phyloP scores from a whole-genome alignment of 2,888 invertebrate genomes.

The Calameuta idolon region DNA sequence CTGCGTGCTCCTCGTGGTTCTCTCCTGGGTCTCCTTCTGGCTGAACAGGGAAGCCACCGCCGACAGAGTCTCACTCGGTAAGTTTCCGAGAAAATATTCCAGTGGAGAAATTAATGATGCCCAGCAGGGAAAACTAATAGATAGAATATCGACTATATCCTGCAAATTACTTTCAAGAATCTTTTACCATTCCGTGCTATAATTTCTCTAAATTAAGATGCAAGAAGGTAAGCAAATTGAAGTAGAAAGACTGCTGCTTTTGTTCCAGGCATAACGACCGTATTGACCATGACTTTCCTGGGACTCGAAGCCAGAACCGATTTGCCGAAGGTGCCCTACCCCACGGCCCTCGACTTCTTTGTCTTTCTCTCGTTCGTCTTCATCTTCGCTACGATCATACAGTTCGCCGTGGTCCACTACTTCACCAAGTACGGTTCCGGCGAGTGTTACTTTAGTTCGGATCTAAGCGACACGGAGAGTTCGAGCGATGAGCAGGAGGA shows the following conservation, averaged over 20 bases:
- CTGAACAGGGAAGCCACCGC: conserved; percentile 87
- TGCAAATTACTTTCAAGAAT: no score
- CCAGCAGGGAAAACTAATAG: no score
- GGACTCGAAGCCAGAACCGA: conserved; percentile 84
- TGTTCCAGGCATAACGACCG: conserved; percentile 80
- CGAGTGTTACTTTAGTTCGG: conserved; percentile 79
- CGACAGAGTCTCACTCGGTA: conserved; percentile 83
- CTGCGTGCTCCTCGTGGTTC: conserved; percentile 83
- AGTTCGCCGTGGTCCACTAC: conserved; percentile 88
- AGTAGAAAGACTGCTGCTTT: conserved; percentile 6
- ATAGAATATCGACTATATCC: no score
- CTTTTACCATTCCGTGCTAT: no score
- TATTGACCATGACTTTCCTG: conserved; percentile 86
- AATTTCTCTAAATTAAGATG: no score
- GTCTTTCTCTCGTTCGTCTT: conserved; percentile 85
- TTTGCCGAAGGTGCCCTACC: conserved; percentile 86
- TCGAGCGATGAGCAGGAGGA: no score
- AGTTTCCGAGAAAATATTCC: conserved; percentile 27
- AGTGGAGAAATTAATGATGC: no score
- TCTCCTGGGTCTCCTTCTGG: conserved; percentile 91
- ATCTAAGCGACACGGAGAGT: conserved; percentile 72
- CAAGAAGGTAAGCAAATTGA: no score
- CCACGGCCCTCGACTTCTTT: conserved; percentile 88
- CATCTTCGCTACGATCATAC: conserved; percentile 84
- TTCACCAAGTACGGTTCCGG: conserved; percentile 88